Percentiles rank a stretch among this genome's conserved stretches.
These are phyloP conservation scores for Pseudochirops cupreus DNA, from an alignment of 2,797 vertebrate species.

Conservation along the genomic window DNA sequence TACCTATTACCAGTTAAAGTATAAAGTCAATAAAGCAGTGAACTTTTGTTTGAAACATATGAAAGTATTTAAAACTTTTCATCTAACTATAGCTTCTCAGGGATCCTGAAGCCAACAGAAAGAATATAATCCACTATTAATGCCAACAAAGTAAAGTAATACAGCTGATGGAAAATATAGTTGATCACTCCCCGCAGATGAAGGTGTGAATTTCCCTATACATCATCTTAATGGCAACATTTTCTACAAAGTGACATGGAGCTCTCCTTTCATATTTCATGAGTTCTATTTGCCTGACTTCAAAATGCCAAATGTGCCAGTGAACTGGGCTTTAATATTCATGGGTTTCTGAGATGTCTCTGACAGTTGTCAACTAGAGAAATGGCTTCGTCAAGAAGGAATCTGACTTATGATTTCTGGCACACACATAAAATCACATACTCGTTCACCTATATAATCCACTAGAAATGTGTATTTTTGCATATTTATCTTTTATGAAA, in stretches of 20 bases:
- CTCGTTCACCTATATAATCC: constrained; percentile 69
- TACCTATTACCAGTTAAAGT: constrained; percentile 47
- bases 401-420: constrained; percentile 81
- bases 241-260: constrained; percentile 83
- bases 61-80: constrained; percentile 66
- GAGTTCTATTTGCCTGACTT: constrained; percentile 87
- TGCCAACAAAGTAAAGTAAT: constrained; percentile 80
- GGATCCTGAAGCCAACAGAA: constrained; percentile 61
- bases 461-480: constrained; percentile 63
- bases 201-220: constrained; percentile 85
- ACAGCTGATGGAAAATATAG: constrained; percentile 80
- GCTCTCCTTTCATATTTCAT: constrained; percentile 88
- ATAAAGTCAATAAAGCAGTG: constrained; percentile 61
- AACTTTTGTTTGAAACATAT: constrained; percentile 61
- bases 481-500: constrained; percentile 62
- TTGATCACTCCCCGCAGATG: constrained; percentile 80
- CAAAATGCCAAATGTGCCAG: constrained; percentile 86
- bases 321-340: constrained; percentile 87
- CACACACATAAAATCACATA: constrained; percentile 71
- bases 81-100: constrained; percentile 58
- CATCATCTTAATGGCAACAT: constrained; percentile 86
- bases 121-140: constrained; percentile 70
- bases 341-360: constrained; percentile 84
- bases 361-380: constrained; percentile 87
- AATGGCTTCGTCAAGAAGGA: constrained; percentile 85